Evolutionary conservation across 2,888 invertebrate genomes (phyloP), one percentile per base, ranked within the genome.

Genomic region (Synanthedon formicaeformis): DNA sequence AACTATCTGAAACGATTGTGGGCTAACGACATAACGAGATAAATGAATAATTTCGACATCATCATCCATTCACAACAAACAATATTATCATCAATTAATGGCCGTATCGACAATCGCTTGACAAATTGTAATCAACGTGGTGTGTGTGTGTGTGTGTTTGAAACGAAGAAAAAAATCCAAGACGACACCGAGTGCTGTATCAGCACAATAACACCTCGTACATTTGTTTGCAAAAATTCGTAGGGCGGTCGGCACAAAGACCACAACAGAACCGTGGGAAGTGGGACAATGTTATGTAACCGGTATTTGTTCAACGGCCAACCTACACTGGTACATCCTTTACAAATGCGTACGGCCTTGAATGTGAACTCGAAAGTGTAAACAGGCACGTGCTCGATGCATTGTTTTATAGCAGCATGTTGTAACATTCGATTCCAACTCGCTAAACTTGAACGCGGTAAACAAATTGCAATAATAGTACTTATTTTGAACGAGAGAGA

Each of bases 1-100:
- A 86, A 87, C 86, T 86, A 87, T 87, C 87, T 86, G 86, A 86
- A 82, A 80, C 84, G 85, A 87, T 86, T 86, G 84, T 80, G 81
- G 81, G 86, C 85, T 85, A 86, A 86, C 85, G 83, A 81, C 79
- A 73, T 66, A 71, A 75, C 80, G 84, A 86, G 86, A 87, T 87
- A 86, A 85, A 87, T 87, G 78, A 86, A 85, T 86, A 86, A 87
- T 85, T 86, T 80, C 78, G 78, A 77, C 81, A 77, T 76, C 75
- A 74, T 76, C 73, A 75, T 71, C 73, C 82, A 83, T 84, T 83
- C 79, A 83, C 4, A 49, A 49, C 16, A 49, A 18, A 16, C 49
- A 34, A 34, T 10, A 10, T 34, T 34, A 34, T 34, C 34, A 34
- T 34, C 8, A 34, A 34, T 34, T 34, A 34, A 34, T 34, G 10